phyloP scores from a whole-genome alignment of 2,113 vertebrate species.

The Oryctolagus cuniculus region DNA sequence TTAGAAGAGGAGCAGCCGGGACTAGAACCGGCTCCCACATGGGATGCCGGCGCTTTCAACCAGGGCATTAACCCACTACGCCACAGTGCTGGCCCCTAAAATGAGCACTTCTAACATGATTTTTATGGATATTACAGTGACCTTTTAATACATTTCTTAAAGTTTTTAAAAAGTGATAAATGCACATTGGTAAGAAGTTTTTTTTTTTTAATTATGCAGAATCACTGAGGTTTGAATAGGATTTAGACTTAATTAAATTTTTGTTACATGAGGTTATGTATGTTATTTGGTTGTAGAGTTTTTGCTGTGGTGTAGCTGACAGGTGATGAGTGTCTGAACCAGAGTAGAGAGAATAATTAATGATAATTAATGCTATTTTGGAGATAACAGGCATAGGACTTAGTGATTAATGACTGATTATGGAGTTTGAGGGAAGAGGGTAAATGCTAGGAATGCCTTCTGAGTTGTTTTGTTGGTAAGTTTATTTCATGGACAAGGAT shows the following conservation, averaged over 20 bases:
- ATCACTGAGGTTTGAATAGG: neutral
- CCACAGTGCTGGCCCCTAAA: too few relatives aligned
- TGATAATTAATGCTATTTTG: neutral
- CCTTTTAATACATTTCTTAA: neutral
- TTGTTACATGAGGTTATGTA: neutral
- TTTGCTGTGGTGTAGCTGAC: neutral
- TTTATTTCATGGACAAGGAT: neutral
- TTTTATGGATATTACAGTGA: neutral
- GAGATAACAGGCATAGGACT: neutral
- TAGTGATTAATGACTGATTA: neutral
- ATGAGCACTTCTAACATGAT: neutral
- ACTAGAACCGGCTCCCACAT: too few relatives aligned
- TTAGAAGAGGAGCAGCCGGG: too few relatives aligned
- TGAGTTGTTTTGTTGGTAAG: neutral
- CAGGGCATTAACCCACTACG: too few relatives aligned
- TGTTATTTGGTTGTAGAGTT: neutral
- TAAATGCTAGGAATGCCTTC: neutral
- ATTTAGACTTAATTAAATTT: neutral
- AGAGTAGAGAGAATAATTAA: neutral
- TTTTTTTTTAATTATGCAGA: neutral
- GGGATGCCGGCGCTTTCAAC: too few relatives aligned
- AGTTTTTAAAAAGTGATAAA: neutral
- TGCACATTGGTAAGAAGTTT: too few relatives aligned
- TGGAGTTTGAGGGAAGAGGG: neutral
- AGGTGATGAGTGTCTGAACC: slow-evolving; percentile 1